These are phyloP conservation scores for Cordilura impudica DNA, from an alignment of 2,888 invertebrate species.

Conservation along the genomic window DNA sequence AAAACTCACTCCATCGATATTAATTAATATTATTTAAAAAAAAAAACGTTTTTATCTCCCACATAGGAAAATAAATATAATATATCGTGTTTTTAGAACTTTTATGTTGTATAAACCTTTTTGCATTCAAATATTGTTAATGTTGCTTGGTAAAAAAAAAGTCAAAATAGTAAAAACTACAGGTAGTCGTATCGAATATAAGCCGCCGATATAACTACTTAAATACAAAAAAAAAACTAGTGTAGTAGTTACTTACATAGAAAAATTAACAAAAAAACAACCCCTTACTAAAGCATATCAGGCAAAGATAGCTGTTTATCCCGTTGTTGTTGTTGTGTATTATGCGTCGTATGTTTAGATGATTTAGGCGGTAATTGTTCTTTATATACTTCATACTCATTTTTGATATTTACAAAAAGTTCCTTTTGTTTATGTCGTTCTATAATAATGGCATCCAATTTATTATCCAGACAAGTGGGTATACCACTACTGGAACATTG, in stretches of 20 bases:
- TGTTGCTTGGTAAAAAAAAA: too few species aligned
- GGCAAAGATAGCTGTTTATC: conserved; percentile 3
- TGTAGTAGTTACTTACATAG: conserved; percentile 18
- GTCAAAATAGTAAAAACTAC: too few species aligned
- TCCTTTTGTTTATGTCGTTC: conserved; percentile 75
- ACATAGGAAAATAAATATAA: background rate
- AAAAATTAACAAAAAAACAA: background rate
- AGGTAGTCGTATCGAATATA: too few species aligned
- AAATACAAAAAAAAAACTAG: too few species aligned
- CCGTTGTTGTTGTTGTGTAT: conserved; percentile 29
- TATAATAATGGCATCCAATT: conserved; percentile 74
- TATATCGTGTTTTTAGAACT: too few species aligned
- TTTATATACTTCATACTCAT: conserved; percentile 72
- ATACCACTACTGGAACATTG: conserved; percentile 65
- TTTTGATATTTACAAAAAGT: conserved; percentile 73
- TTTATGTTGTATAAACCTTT: too few species aligned
- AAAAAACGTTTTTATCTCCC: background rate
- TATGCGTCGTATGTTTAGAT: conserved; percentile 14
- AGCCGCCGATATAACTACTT: too few species aligned
- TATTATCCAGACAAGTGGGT: conserved; percentile 65
- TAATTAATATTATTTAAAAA: background rate
- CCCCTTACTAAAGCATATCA: conserved; percentile 32
- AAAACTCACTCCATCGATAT: background rate
- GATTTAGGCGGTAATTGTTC: conserved; percentile 41
- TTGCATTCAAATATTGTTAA: too few species aligned